Conservation (phyloP, 2,888 invertebrate species). For the Colletes collaris region DNA sequence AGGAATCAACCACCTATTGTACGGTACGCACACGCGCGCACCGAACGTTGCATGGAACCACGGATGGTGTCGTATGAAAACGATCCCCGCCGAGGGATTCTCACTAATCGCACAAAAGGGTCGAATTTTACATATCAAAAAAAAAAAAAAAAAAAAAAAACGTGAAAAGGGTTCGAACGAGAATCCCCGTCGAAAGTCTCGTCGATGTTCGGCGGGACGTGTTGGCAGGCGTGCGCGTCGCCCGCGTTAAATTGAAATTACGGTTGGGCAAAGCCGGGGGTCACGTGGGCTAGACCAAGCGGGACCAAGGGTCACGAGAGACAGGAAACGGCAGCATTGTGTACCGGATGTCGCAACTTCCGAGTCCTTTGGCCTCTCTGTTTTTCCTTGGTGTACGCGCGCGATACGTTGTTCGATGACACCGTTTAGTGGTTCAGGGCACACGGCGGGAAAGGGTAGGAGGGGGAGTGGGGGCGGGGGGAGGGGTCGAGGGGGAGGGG, state of each 20-base stretch:
- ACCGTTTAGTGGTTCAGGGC: not conserved
- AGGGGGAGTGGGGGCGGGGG: not conserved
- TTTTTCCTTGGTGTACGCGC: constrained; percentile 28
- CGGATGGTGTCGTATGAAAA: no score
- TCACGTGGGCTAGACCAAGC: constrained; percentile 57
- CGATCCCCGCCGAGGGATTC: no score
- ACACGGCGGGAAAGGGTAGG: not conserved
- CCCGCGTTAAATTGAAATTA: constrained; percentile 46
- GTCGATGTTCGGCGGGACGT: constrained; percentile 1
- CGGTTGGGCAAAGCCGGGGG: constrained; percentile 41
- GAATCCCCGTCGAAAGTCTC: not conserved
- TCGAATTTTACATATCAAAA: not conserved
- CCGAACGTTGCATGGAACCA: no score
- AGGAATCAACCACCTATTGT: constrained; percentile 66
- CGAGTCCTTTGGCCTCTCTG: constrained; percentile 73
- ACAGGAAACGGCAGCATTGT: constrained; percentile 74
- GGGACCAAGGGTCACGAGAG: constrained; percentile 64
- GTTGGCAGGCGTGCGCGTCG: constrained; percentile 8
- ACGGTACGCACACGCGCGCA: constrained; percentile 23
- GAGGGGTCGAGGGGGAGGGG: not conserved
- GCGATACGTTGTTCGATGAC: not conserved
- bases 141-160: no score
- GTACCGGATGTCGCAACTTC: constrained; percentile 79
- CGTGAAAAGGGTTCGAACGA: constrained; percentile 1
- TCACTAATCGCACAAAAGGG: constrained; percentile 9